Base-by-base conservation (phyloP, 2,113 vertebrate species). In the Psittacula cyanocephala region DNA sequence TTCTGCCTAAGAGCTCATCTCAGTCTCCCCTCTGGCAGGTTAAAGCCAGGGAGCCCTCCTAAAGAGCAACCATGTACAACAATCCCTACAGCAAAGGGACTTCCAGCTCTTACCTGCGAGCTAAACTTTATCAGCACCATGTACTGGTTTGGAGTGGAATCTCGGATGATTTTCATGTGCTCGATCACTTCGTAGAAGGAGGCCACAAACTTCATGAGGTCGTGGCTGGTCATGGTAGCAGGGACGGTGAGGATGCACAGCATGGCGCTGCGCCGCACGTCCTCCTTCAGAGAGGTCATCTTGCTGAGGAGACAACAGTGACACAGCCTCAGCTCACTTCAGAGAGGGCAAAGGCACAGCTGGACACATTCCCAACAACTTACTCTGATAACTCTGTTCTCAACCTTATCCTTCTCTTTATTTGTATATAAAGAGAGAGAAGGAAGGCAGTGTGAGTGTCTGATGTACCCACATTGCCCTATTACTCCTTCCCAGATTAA, bases 121-220 rank as follows among this genome's bases (percentile, higher is more conserved):
- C 98, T 98, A 78, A 99, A 99, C 96, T 99, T 99, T 86, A 99
- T 98, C 89, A 99, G 98, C 90, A 99, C 99, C 99, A 99, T 99
- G 96, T 99, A 99, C 91, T 99, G 99, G 97, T 99, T 99, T 3
- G 99, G 99, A 55, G 99, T 99, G 62, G 99, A 99, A 97, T 99
- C 99, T 37, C 99, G 97, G 93, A 99, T 99, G 97, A 99, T 99
- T 97, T 99, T 99, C 99, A 99, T 99, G 96, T 99, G 99, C 97
- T 99, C 99, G 27, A 99, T 99, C 41, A 99, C 99, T 7, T 99
- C 99, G 22, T 99, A 99, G 96, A 99, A 99, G 3, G 99, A 99
- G 24, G 99, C 99, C 97, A 99, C 97, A n/a, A 99, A 99, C 98
- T 99, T 99, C 99, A 99, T 99, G 92, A 99, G 99, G 97, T 99